Evolutionary conservation across 53 echinoderm and acorn worm genomes (phyloP).

Genomic region (Patiria pectinifera): DNA sequence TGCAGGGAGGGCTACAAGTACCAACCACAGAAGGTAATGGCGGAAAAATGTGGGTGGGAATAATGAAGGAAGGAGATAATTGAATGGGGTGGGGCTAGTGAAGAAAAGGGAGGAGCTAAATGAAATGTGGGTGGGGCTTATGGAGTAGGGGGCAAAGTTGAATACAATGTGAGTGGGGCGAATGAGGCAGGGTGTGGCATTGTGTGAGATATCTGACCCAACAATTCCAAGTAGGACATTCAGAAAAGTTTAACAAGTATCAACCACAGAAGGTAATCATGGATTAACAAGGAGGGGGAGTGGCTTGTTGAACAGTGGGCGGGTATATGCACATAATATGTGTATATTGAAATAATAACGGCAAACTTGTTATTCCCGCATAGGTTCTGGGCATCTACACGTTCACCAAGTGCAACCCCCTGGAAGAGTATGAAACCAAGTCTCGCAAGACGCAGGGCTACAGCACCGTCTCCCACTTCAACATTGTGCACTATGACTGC

Average conservation of each 20-base stretch:
- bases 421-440: constrained; percentile 93
- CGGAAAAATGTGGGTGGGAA: not conserved
- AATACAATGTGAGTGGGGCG: not conserved
- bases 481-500: constrained; percentile 98
- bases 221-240: no score
- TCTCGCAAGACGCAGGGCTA: constrained; percentile 95
- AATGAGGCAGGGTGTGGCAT: not conserved
- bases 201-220: not conserved
- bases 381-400: constrained; percentile 97
- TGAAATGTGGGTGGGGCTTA: not conserved
- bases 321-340: not conserved
- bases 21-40: constrained; percentile 89
- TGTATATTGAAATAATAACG: not conserved
- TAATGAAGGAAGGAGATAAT: not conserved
- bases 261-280: not conserved
- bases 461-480: constrained; percentile 96
- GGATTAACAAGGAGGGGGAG: not conserved
- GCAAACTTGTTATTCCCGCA: not conserved
- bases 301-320: not conserved
- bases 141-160: not conserved
- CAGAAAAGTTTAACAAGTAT: not conserved
- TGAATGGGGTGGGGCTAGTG: not conserved
- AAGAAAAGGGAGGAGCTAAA: not conserved
- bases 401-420: constrained; percentile 86
- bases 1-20: constrained; percentile 99